Conservation (phyloP, 2,888 invertebrate species). For the Prostheceraeus crozeri region DNA sequence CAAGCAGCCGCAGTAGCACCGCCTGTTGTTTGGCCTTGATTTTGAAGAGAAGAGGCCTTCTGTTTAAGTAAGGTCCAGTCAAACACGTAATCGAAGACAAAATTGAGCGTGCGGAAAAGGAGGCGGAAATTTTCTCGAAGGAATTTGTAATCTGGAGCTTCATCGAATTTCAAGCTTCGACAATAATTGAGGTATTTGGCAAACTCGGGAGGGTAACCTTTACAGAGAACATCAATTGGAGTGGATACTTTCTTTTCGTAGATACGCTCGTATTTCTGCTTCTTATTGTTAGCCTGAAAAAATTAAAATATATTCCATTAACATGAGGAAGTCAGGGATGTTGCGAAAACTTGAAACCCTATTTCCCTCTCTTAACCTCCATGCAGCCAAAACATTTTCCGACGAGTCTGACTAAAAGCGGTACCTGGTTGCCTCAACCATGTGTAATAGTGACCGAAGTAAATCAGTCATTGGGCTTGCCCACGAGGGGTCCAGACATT, state of each 20-base stretch:
- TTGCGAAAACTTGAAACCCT: too few species aligned
- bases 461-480: too few species aligned
- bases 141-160: constrained; percentile 35
- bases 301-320: too few species aligned
- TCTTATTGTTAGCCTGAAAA: constrained; percentile 87
- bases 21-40: too few species aligned
- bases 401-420: too few species aligned
- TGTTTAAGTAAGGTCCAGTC: constrained; percentile 88
- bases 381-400: too few species aligned
- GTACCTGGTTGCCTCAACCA: too few species aligned
- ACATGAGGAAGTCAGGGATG: too few species aligned
- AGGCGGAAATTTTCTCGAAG: constrained; percentile 36
- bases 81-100: constrained; percentile 96
- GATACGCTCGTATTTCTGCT: constrained; percentile 98
- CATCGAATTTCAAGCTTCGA: constrained; percentile 35
- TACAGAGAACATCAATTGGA: constrained; percentile 72
- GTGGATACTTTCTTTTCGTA: constrained; percentile 99
- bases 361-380: too few species aligned
- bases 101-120: constrained; percentile 78
- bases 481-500: too few species aligned
- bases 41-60: constrained; percentile 31
- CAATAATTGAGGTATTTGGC: constrained; percentile 36
- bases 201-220: constrained; percentile 58
- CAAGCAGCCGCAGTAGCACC: too few species aligned
- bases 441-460: too few species aligned